A percentile compares a stretch with the other conserved stretches of the same genome.
Evolutionary conservation across 2,113 vertebrate species (phyloP).

Genomic region (Oplegnathus fasciatus): DNA sequence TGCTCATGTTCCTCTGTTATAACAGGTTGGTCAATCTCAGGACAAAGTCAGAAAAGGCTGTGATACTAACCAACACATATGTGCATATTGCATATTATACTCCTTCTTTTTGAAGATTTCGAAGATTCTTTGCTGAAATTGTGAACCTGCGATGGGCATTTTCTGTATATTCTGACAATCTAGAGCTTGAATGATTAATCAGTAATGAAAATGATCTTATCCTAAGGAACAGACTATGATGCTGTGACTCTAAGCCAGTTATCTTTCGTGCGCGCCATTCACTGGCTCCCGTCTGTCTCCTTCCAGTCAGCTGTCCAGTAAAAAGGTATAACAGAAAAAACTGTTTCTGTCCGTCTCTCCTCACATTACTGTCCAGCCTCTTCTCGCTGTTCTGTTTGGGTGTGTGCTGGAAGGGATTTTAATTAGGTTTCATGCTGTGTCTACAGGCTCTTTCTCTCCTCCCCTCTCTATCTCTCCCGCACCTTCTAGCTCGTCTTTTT

Average conservation of each 20-base stretch:
- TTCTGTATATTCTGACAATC: neutral
- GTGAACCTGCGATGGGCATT: neutral
- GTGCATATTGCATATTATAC: neutral
- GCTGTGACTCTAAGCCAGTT: neutral
- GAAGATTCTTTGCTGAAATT: neutral
- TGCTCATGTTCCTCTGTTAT: neutral
- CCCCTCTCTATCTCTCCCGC: neutral
- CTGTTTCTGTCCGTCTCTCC: neutral
- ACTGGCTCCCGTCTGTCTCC: conserved; percentile 1
- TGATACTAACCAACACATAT: neutral
- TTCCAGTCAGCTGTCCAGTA: neutral
- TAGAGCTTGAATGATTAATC: neutral
- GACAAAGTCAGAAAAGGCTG: neutral
- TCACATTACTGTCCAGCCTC: neutral
- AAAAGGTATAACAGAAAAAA: conserved; percentile 5
- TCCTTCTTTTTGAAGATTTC: neutral
- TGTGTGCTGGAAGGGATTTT: conserved; percentile 50
- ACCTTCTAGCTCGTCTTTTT: conserved; percentile 1
- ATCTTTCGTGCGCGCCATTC: neutral
- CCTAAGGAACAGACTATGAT: neutral
- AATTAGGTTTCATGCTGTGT: conserved; percentile 46
- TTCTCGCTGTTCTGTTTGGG: conserved; percentile 29
- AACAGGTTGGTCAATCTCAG: too few relatives aligned
- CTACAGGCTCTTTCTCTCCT: conserved; percentile 9
- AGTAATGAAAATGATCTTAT: neutral